phyloP scores from a whole-genome alignment of 2,888 invertebrate species.

The Cryptocephalus moraei region DNA sequence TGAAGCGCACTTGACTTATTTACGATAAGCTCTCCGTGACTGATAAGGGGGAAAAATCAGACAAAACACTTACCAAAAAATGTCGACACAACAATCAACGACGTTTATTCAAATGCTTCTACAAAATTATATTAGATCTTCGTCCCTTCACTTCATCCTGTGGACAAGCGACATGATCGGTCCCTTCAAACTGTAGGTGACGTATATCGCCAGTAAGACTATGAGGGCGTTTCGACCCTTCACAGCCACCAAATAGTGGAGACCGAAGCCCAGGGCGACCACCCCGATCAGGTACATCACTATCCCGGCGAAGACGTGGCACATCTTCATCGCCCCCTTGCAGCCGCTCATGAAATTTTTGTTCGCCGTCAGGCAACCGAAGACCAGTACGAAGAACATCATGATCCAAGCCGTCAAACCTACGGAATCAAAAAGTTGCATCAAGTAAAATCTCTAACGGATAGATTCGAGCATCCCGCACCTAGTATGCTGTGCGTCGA shows the following conservation, averaged over 20 bases:
- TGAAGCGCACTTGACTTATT: too few species aligned
- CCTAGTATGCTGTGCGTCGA: conserved; percentile 21
- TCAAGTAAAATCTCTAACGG: not conserved
- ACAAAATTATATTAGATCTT: too few species aligned
- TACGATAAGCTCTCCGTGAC: too few species aligned
- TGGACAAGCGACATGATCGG: conserved; percentile 5
- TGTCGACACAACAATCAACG: too few species aligned
- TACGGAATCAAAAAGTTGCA: conserved; percentile 1
- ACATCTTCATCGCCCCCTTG: conserved; percentile 7
- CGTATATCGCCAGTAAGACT: conserved; percentile 12
- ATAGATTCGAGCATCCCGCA: conserved; percentile 6
- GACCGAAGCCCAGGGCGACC: conserved; percentile 13
- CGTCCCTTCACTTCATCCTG: too few species aligned
- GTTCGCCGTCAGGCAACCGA: conserved; percentile 8
- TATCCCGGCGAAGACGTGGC: conserved; percentile 13
- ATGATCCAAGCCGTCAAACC: conserved; percentile 16
- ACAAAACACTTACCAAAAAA: too few species aligned
- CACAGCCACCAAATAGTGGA: conserved; percentile 8
- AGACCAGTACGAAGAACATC: conserved; percentile 9
- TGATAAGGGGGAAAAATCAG: too few species aligned
- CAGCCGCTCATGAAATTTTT: conserved; percentile 2
- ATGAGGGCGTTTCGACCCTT: conserved; percentile 10
- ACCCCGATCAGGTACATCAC: conserved; percentile 14
- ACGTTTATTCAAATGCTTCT: too few species aligned
- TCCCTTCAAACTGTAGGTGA: conserved; percentile 11